Evolutionary conservation across 2,113 vertebrate species (phyloP), one percentile per base, ranked within the genome.

Genomic region (Sinocyclocheilus grahami): DNA sequence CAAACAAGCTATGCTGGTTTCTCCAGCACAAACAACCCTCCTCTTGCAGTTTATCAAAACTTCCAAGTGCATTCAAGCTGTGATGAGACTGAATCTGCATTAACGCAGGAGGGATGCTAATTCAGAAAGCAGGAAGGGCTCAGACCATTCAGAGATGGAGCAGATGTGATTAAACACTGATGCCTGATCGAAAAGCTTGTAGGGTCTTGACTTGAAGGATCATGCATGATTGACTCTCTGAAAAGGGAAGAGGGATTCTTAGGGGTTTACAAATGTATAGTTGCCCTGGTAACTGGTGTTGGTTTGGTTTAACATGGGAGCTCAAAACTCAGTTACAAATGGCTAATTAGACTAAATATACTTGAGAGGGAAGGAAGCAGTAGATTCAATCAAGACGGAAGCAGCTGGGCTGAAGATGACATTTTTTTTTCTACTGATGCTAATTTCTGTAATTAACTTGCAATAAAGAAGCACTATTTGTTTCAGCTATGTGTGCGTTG

Each of bases 301-400:
- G 87, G 88, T 87, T 78, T 84, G 86, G 74, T 81, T 90, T 16
- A 13, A 62, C 63, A 78, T 87, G 86, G 84, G 88, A 90, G 90
- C 91, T 90, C 90, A 87, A 84, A 90, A 90, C 91, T 92, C 89
- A 91, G 91, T 93, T 92, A 92, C 91, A 92, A 93, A 91, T 85
- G 87, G 89, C 89, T 94, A 93, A 95, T 95, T 95, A 94, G 89
- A 86, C 91, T 91, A 91, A 93, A 92, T 92, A 91, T 93, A 92
- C 92, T 94, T 91, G 89, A 93, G 91, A 86, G 48, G 84, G 90
- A 85, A 89, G 93, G 93, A 95, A 94, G 92, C 86, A 87, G 84
- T 79, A 84, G 88, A 93, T 90, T 30, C 90, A 91, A 92, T 92
- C 91, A 90, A 85, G 93, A 90, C 86, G 88, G 90, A 93, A 91